Evolutionary conservation across 2,797 vertebrate genomes (phyloP).

Genomic region (Pteropus rufus): DNA sequence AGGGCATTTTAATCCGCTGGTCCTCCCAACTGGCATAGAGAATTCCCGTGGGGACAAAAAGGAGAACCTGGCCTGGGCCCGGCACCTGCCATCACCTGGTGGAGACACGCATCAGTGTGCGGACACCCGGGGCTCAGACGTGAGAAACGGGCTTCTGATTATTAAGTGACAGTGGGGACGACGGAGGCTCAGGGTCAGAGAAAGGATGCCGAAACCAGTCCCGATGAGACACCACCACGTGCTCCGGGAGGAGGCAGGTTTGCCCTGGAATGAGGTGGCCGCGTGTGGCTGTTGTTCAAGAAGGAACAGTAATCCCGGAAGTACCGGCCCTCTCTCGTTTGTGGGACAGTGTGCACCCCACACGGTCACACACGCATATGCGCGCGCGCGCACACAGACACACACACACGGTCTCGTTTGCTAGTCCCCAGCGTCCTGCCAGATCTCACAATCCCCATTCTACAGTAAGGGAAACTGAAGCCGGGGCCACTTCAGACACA

Average conservation of each 20-base stretch:
- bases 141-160: rapidly evolving
- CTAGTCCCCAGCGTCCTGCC: no score
- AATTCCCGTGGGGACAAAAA: rapidly evolving
- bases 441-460: not conserved
- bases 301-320: no score
- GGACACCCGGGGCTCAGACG: not conserved
- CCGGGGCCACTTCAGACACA: not conserved
- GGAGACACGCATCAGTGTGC: rapidly evolving
- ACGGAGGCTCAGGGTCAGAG: rapidly evolving
- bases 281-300: not conserved
- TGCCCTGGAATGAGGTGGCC: not conserved
- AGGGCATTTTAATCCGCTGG: not conserved
- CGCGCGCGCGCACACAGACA: not conserved
- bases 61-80: rapidly evolving
- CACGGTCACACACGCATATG: no score
- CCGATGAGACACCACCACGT: rapidly evolving
- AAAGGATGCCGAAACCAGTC: no score
- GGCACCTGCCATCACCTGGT: rapidly evolving
- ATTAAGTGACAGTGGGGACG: not conserved
- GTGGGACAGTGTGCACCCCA: not conserved
- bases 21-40: rapidly evolving
- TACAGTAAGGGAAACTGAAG: not conserved
- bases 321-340: not conserved
- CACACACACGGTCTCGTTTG: rapidly evolving
- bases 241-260: rapidly evolving